Evolutionary conservation across 2,797 vertebrate genomes (phyloP), one percentile per base, ranked within the genome.

Genomic region (Antrozous pallidus): DNA sequence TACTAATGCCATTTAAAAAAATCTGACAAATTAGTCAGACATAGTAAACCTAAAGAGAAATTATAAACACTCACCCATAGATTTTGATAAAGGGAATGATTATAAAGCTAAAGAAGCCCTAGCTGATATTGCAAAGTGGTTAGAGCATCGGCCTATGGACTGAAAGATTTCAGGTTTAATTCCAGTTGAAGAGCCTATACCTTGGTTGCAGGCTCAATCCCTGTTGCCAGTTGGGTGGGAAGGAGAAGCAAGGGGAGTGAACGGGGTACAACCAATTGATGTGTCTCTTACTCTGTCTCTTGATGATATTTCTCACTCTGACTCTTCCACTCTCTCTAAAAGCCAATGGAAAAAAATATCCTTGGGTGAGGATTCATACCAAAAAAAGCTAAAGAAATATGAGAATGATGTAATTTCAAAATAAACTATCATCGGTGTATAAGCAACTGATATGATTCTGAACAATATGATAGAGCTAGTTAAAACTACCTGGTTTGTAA

Each of bases 401-500:
- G 42, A 56, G 47, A 88, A 71, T 17, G 0, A 65, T 69, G 8
- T 0, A n/a, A 18, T 71, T 81, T 42, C 9, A 45, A 83, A 90
- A 83, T 45, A 83, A 79, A 33, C 12, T 7, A 51, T 83, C 9
- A 85, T 36, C 24, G 20, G 42, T 45, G 1, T 42, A 7, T 58
- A 90, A 90, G 10, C 61, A 79, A 28, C 28, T 24, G 22, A 36
- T 3, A 58, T 85, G 12, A 58, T 51, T 63, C 11, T 58, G 40
- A 91, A 67, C 31, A 86, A 89, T 13, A 73, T 33, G 56, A 70
- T 31, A 5, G 80, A 88, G 45, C 18, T 28, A 90, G 9, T 40
- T 73, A 54, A 86, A 77, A 58, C 0, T 36, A 42, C 12, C 8
- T 40, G 6, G 2, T 42, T 75, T 84, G 80, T 10, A 83, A 24